These are phyloP conservation scores for Blastobasis adustella DNA, from an alignment of 2,888 invertebrate genomes.

Conservation along the genomic window DNA sequence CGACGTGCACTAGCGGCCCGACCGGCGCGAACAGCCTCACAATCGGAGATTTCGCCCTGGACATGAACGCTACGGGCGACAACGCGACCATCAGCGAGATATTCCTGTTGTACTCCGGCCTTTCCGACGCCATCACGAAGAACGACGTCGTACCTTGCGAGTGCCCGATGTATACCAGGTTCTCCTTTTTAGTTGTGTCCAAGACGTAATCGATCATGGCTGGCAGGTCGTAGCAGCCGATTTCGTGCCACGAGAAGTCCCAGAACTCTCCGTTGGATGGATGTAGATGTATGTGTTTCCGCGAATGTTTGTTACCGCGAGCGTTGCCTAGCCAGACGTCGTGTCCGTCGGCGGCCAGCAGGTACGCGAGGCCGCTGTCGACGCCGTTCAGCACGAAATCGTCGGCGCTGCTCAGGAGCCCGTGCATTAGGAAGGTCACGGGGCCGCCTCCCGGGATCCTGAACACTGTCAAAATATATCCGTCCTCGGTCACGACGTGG, in stretches of 20 bases:
- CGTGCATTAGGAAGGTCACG: slow-evolving; percentile 53
- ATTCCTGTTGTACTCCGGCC: slow-evolving; percentile 72
- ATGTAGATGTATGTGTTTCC: slow-evolving; percentile 59
- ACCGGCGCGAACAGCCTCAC: slow-evolving; percentile 40
- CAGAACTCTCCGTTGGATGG: slow-evolving; percentile 62
- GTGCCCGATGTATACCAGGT: slow-evolving; percentile 80
- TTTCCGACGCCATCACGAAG: slow-evolving; percentile 71
- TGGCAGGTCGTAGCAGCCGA: slow-evolving; percentile 85
- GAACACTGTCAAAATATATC: slow-evolving; percentile 37
- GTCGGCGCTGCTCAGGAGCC: slow-evolving; percentile 45
- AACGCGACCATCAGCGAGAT: slow-evolving; percentile 69
- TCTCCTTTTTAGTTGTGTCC: slow-evolving; percentile 53
- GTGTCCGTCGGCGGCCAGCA: slow-evolving; percentile 76
- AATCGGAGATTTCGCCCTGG: slow-evolving; percentile 45
- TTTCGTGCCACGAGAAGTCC: slow-evolving; percentile 88
- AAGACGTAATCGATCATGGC: slow-evolving; percentile 84
- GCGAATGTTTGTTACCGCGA: slow-evolving; percentile 82
- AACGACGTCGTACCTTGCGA: slow-evolving; percentile 79
- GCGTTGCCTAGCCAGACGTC: slow-evolving; percentile 88
- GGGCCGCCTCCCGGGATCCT: slow-evolving; percentile 41
- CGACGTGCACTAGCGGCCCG: slow-evolving; percentile 26
- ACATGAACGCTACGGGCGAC: slow-evolving; percentile 74
- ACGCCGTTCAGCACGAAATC: slow-evolving; percentile 47
- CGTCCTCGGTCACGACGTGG: slow-evolving; percentile 39
- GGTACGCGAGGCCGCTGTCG: slow-evolving; percentile 44